phyloP scores from a whole-genome alignment of 2,888 invertebrate species.

The Chirona hameri region DNA sequence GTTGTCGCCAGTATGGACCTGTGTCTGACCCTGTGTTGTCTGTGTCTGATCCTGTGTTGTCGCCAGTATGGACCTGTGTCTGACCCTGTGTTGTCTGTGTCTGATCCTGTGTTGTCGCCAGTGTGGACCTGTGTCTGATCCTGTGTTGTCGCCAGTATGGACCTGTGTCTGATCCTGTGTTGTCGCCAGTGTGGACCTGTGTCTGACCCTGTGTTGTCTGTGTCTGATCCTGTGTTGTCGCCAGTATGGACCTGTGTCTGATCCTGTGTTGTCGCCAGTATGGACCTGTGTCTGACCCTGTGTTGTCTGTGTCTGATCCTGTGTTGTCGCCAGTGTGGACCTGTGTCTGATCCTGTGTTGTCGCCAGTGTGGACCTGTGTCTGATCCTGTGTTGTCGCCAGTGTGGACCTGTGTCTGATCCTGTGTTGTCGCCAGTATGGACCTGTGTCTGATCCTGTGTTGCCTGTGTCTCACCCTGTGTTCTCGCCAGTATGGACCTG shows the following conservation, averaged over 20 bases:
- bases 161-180: too few species aligned
- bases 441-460: slow-evolving; percentile 27
- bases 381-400: too few species aligned
- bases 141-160: too few species aligned
- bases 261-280: too few species aligned
- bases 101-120: slow-evolving; percentile 31
- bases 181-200: not conserved
- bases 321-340: not conserved
- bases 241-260: slow-evolving; percentile 68
- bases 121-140: slow-evolving; percentile 61
- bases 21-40: slow-evolving; percentile 42
- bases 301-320: too few species aligned
- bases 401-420: too few species aligned
- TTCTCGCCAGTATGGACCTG: slow-evolving; percentile 63
- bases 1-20: slow-evolving; percentile 60
- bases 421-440: not conserved
- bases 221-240: slow-evolving; percentile 29
- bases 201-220: too few species aligned
- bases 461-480: too few species aligned
- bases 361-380: slow-evolving; percentile 61
- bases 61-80: too few species aligned
- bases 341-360: slow-evolving; percentile 27
- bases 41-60: too few species aligned
- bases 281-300: too few species aligned
- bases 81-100: too few species aligned